Conservation (phyloP, 2,113 vertebrate species). For the Rhinoderma darwinii region DNA sequence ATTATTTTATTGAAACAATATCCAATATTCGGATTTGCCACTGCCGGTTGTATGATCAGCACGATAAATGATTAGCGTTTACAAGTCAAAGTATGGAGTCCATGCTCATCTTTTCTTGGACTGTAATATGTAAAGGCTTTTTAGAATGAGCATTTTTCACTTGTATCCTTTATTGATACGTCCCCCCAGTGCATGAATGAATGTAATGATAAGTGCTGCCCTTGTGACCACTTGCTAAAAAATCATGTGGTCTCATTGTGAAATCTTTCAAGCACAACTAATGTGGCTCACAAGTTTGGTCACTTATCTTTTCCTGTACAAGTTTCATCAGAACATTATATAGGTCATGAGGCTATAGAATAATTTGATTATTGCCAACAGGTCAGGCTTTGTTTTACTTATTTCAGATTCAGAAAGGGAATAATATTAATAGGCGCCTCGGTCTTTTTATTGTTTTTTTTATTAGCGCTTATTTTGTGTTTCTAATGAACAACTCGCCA, state of each 20-base stretch:
- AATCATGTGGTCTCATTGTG: slow-evolving; percentile 25
- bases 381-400: neutral
- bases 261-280: slow-evolving; percentile 24
- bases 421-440: neutral
- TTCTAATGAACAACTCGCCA: neutral
- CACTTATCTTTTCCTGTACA: neutral
- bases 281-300: slow-evolving; percentile 5
- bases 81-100: neutral
- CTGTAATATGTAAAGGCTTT: neutral
- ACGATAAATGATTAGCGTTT: neutral
- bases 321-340: neutral
- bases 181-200: neutral
- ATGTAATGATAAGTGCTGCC: neutral
- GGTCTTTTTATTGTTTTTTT: neutral
- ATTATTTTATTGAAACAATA: neutral
- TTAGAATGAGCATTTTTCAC: neutral
- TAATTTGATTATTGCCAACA: slow-evolving; percentile 6
- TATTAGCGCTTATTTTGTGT: neutral
- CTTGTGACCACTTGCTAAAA: neutral
- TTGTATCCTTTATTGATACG: too few relatives aligned
- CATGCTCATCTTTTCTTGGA: neutral
- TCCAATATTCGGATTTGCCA: neutral
- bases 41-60: neutral
- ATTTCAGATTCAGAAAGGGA: neutral
- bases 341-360: slow-evolving; percentile 1